phyloP scores from a whole-genome alignment of 2,888 invertebrate genomes.

The Pammene fasciana region DNA sequence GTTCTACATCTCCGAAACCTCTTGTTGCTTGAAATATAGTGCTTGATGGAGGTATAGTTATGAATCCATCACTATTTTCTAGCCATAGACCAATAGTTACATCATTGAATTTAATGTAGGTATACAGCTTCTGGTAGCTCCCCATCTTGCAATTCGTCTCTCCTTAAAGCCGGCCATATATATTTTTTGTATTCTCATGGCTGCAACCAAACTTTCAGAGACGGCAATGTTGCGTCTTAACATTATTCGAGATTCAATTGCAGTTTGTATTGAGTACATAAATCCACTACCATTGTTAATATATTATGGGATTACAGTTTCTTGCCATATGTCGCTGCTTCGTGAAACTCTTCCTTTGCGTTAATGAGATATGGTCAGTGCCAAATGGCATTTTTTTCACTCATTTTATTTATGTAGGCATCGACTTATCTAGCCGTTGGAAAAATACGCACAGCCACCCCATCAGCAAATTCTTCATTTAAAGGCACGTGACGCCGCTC shows the following conservation, averaged over 20 bases:
- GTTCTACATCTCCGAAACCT: constrained; percentile 16
- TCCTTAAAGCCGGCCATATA: constrained; percentile 5
- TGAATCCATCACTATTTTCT: neutral
- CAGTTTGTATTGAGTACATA: neutral
- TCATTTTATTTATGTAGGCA: constrained; percentile 47
- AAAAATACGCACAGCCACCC: constrained; percentile 48
- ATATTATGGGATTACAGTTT: constrained; percentile 44
- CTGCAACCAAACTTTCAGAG: constrained; percentile 4
- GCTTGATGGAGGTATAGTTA: neutral
- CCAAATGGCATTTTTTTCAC: constrained; percentile 16
- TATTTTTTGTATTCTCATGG: too few relatives aligned
- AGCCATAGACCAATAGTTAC: constrained; percentile 1
- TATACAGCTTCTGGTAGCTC: constrained; percentile 9
- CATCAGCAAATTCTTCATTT: constrained; percentile 47
- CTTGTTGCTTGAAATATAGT: neutral
- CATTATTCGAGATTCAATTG: too few relatives aligned
- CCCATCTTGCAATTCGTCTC: constrained; percentile 12
- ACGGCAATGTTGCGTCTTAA: constrained; percentile 7
- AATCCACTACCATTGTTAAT: constrained; percentile 45
- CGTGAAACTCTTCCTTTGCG: constrained; percentile 49
- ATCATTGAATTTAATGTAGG: constrained; percentile 7
- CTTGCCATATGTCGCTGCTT: constrained; percentile 48
- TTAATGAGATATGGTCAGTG: constrained; percentile 42
- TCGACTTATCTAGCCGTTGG: constrained; percentile 49
- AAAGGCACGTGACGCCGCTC: constrained; percentile 44